These are phyloP conservation scores for Eristalis intricaria DNA, from an alignment of 2,888 invertebrate genomes.

Conservation along the genomic window DNA sequence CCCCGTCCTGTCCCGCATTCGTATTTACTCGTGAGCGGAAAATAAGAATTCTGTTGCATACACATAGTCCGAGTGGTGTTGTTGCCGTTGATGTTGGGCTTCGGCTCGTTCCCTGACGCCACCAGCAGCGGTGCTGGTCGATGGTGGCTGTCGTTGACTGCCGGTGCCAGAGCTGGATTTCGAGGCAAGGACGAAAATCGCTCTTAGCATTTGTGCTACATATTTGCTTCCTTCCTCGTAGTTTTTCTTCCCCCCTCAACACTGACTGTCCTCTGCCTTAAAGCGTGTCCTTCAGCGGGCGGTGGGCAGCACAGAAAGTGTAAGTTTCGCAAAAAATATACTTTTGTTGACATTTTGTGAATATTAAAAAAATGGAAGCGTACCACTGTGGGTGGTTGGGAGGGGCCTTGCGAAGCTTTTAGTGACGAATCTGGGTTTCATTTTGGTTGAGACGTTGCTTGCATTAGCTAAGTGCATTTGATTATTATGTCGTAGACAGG, in stretches of 20 bases:
- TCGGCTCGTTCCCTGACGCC: not conserved
- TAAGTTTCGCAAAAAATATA: not conserved
- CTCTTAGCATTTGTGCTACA: slow-evolving; percentile 57
- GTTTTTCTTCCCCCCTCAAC: not conserved
- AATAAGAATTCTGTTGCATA: slow-evolving; percentile 53
- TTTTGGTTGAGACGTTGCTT: not conserved
- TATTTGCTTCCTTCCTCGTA: slow-evolving; percentile 26
- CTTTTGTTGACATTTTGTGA: slow-evolving; percentile 40
- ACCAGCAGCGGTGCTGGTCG: not conserved
- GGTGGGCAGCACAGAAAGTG: not conserved
- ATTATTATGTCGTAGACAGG: not conserved
- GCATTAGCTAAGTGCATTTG: slow-evolving; percentile 53
- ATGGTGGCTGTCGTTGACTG: slow-evolving; percentile 29
- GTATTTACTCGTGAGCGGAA: slow-evolving; percentile 66
- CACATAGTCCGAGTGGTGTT: slow-evolving; percentile 14
- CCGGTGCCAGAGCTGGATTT: slow-evolving; percentile 27
- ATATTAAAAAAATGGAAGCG: slow-evolving; percentile 20
- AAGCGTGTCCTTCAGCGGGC: slow-evolving; percentile 46
- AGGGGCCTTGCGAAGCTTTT: slow-evolving; percentile 46
- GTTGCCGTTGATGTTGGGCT: slow-evolving; percentile 24
- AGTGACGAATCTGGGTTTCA: slow-evolving; percentile 34
- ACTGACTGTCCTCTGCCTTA: not conserved
- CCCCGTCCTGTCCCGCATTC: slow-evolving; percentile 38
- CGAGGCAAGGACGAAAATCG: slow-evolving; percentile 58
- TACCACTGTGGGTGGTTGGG: not conserved